Evolutionary conservation across 2,113 vertebrate species (phyloP).

Genomic region (Pelusios castaneus): DNA sequence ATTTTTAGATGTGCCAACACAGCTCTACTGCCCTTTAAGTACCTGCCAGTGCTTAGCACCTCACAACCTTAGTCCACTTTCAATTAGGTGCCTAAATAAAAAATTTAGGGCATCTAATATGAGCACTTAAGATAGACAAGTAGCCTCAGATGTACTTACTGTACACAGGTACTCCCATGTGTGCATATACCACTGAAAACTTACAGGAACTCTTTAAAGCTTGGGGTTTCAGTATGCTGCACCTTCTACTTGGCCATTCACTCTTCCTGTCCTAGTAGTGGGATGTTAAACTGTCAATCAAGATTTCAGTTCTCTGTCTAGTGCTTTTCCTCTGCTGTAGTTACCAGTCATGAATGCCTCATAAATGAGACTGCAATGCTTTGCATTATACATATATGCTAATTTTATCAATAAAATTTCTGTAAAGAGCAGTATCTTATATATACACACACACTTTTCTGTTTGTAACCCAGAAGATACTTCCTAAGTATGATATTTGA

Average conservation of each 20-base stretch:
- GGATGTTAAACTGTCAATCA: neutral
- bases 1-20: neutral
- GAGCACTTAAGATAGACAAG: constrained; percentile 31
- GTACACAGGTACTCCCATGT: constrained; percentile 31
- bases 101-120: constrained; percentile 38
- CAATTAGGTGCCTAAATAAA: constrained; percentile 54
- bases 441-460: constrained; percentile 12
- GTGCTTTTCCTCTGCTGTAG: neutral
- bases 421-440: constrained; percentile 35
- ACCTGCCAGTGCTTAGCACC: neutral
- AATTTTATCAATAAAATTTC: constrained; percentile 45
- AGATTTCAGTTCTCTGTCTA: constrained; percentile 1
- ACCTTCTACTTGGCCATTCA: neutral
- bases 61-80: neutral
- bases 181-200: neutral
- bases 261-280: neutral
- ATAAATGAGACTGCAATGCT: neutral
- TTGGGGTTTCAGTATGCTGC: neutral
- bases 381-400: constrained; percentile 24
- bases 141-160: constrained; percentile 48
- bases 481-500: neutral
- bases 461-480: neutral
- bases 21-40: neutral
- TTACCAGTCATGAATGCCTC: neutral
- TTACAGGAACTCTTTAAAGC: neutral